Evolutionary conservation across 2,888 invertebrate genomes (phyloP), one percentile per base, ranked within the genome.

Genomic region (Bugulina stolonifera): DNA sequence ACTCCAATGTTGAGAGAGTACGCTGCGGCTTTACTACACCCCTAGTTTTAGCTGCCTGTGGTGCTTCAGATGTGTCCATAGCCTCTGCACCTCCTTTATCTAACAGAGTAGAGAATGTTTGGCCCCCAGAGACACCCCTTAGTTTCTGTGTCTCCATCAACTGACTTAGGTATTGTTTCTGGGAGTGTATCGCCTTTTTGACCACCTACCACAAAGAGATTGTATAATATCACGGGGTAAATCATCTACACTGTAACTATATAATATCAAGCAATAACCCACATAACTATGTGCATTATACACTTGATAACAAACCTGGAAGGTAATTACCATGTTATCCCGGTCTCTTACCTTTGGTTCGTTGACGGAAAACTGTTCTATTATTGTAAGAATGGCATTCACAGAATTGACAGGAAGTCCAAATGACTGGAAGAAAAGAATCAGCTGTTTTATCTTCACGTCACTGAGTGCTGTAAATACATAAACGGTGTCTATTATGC

Each of bases 381-480:
- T 86, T 35, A 91, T 90, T 52, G 88, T 87, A 74, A 94, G 86
- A 34, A 94, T 83, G 73, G 91, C 91, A 73, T 89, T 80, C 81
- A 84, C 83, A 75, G 82, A 91, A 72, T 89, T 87, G 0, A 94
- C 91, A 0, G 96, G 96, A 80, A 96, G 93, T 32, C 96, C 97
- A 84, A 96, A 97, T 23, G 94, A 94, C 85, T 96, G 96, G 72
- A 96, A 93, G 83, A 95, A 96, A 14, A 96, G 86, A 10, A 96
- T 91, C 72, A 96, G 87, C 83, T 96, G 94, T 72, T 91, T 89
- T 0, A 94, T 91, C 71, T 94, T 92, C 74, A 96, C 86, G 77
- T 92, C 93, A 71, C 90, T 88, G 35, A 96, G 87, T 0, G 94
- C 95, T 81, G 76, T 27, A 64, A 64, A 5, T 43, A 43, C 43